These are phyloP conservation scores for Oligia latruncula DNA, from an alignment of 2,888 invertebrate species.

Conservation along the genomic window DNA sequence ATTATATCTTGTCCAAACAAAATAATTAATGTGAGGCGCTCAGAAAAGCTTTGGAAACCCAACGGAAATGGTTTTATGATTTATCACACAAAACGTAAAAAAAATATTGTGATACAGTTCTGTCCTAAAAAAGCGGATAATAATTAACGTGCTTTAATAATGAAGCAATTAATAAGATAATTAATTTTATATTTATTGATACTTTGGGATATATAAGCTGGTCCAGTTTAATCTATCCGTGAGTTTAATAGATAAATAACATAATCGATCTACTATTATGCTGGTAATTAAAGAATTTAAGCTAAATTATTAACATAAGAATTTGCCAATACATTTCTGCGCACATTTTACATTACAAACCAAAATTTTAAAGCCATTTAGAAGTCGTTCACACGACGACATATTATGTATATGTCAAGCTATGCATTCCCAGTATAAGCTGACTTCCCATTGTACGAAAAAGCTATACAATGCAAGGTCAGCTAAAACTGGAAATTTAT, in stretches of 20 bases:
- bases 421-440: not conserved
- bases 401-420: too few species aligned
- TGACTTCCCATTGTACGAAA: not conserved
- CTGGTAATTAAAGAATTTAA: not conserved
- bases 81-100: conserved; percentile 15
- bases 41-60: conserved; percentile 4
- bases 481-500: not conserved
- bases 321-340: conserved; percentile 7
- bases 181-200: conserved; percentile 41
- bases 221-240: too few species aligned
- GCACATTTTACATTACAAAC: conserved; percentile 17
- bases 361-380: conserved; percentile 9
- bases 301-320: conserved; percentile 37
- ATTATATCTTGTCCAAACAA: not conserved
- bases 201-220: conserved; percentile 17
- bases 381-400: not conserved
- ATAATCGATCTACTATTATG: conserved; percentile 18
- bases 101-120: conserved; percentile 18
- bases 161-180: conserved; percentile 40
- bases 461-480: not conserved
- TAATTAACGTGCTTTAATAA: conserved; percentile 15
- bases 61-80: conserved; percentile 38
- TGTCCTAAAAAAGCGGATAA: conserved; percentile 21
- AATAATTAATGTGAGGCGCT: not conserved
- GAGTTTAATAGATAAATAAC: conserved; percentile 16